These are phyloP conservation scores for Mnemiopsis leidyi DNA, from an alignment of 37 sponge, comb jelly and placozoan genomes.

Conservation along the genomic window DNA sequence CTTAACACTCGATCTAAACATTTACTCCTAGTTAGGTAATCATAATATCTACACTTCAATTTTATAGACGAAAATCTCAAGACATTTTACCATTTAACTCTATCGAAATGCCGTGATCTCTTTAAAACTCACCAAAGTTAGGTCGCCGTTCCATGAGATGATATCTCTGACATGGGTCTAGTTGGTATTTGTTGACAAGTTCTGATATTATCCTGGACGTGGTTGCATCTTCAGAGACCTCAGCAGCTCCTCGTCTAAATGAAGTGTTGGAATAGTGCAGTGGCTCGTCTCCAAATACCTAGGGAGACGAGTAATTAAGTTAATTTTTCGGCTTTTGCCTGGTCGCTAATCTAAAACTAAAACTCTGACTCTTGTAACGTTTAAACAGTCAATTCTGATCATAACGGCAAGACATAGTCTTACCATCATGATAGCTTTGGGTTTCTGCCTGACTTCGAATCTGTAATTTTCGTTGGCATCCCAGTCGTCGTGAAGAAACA, in stretches of 20 bases:
- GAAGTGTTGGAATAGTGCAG: constrained; percentile 20
- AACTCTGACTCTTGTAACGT: too few relatives aligned
- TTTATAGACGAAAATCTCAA: background rate
- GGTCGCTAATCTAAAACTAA: too few relatives aligned
- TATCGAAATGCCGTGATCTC: too few relatives aligned
- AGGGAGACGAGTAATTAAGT: too few relatives aligned
- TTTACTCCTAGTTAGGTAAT: too few relatives aligned
- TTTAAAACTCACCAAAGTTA: constrained; percentile 7
- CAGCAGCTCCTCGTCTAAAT: constrained; percentile 22
- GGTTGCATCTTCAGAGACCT: constrained; percentile 48
- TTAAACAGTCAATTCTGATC: too few relatives aligned
- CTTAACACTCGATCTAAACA: constrained; percentile 1
- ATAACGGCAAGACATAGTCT: too few relatives aligned
- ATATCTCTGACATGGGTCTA: constrained; percentile 60
- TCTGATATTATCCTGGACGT: constrained; percentile 30
- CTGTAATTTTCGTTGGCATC: constrained; percentile 29
- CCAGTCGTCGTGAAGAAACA: constrained; percentile 52
- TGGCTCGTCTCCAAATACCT: constrained; percentile 43
- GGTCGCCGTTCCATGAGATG: constrained; percentile 53
- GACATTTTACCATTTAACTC: too few relatives aligned
- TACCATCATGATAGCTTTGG: constrained; percentile 62
- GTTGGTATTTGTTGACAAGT: constrained; percentile 63
- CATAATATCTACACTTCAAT: too few relatives aligned
- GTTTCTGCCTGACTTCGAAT: constrained; percentile 62
- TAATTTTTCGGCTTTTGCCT: too few relatives aligned